These are phyloP conservation scores for Zaprionus africanus DNA, from an alignment of 1,140 invertebrate genomes.

Conservation along the genomic window DNA sequence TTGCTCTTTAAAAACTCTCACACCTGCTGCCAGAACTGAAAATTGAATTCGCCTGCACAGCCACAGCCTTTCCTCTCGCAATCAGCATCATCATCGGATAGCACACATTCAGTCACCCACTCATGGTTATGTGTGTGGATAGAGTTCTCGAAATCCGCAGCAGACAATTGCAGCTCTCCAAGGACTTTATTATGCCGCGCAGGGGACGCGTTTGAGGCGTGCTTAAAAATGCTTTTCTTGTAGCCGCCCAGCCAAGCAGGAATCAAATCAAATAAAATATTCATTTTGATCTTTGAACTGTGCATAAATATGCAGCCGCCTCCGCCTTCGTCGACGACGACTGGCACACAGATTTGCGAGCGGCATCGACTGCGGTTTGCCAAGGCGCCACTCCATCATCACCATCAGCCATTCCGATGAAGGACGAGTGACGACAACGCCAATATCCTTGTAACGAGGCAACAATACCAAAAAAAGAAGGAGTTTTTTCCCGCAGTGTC, in stretches of 20 bases:
- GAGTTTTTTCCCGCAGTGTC: conserved; percentile 30
- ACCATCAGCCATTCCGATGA: conserved; percentile 27
- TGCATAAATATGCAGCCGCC: conserved; percentile 72
- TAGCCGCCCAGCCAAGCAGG: conserved; percentile 54
- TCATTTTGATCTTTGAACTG: conserved; percentile 82
- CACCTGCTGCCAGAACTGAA: background rate
- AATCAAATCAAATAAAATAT: conserved; percentile 81
- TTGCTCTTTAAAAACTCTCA: background rate
- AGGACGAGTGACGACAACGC: conserved; percentile 35
- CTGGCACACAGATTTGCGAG: conserved; percentile 44
- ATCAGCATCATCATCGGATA: background rate
- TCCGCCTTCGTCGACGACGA: conserved; percentile 3
- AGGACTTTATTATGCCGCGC: conserved; percentile 70
- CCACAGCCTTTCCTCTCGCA: background rate
- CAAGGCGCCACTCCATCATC: conserved; percentile 66
- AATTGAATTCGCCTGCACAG: background rate
- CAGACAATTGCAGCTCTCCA: conserved; percentile 69
- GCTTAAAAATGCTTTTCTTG: conserved; percentile 78
- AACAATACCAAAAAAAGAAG: conserved; percentile 46
- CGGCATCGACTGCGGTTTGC: conserved; percentile 61
- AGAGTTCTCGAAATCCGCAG: conserved; percentile 34
- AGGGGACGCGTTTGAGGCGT: conserved; percentile 57
- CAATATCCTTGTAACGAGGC: conserved; percentile 42
- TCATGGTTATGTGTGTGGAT: conserved; percentile 16
- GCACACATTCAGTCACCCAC: conserved; percentile 42